Percentiles rank a stretch among this genome's conserved stretches.
Evolutionary conservation across 2,797 vertebrate genomes (phyloP).

Genomic region (Mormyrops attenuatus): DNA sequence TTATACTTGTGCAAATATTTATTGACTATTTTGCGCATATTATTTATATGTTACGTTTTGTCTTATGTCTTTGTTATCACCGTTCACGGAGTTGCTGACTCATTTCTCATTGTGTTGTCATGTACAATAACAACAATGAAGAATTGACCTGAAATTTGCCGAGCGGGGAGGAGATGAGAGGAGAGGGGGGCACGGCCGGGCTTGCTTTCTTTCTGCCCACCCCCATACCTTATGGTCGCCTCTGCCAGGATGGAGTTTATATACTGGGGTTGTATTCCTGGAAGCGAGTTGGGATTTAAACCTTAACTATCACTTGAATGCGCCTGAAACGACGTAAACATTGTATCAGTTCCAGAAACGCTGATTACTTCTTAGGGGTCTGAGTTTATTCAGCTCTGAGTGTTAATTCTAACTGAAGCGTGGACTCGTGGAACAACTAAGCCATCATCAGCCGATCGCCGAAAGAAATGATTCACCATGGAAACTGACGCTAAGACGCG

Average conservation of each 20-base stretch:
- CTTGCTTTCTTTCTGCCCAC: not conserved
- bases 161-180: not conserved
- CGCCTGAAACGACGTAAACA: not conserved
- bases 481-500: not conserved
- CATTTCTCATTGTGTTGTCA: not conserved
- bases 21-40: not conserved
- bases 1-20: not conserved
- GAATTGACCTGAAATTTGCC: not conserved
- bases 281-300: not conserved
- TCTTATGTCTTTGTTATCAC: not conserved
- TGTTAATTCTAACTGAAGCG: not conserved
- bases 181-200: not conserved
- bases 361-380: not conserved
- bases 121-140: not conserved
- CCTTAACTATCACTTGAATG: not conserved
- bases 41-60: not conserved
- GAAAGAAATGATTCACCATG: not conserved
- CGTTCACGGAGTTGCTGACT: not conserved
- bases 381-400: not conserved
- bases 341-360: not conserved
- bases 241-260: not conserved
- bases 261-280: not conserved
- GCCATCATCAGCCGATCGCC: not conserved
- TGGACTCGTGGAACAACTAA: not conserved
- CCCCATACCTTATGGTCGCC: not conserved